Evolutionary conservation across 2,113 vertebrate species (phyloP).

Genomic region (Hydrolagus affinis): DNA sequence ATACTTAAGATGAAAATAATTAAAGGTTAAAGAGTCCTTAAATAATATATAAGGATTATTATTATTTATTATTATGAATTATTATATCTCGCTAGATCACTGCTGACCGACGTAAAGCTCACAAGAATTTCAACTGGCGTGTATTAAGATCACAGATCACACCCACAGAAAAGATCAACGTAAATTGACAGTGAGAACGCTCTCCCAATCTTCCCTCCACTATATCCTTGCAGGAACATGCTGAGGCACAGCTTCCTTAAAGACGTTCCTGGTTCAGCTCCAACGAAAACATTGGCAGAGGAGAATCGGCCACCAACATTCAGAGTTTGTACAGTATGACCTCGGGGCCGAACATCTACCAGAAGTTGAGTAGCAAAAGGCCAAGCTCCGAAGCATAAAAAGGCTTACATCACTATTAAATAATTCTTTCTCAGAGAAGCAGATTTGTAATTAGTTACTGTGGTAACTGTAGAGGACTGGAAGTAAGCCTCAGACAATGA

Average conservation of each 20-base stretch:
- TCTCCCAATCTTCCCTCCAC: not conserved
- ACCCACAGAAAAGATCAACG: too few species aligned
- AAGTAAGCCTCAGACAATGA: constrained; percentile 65
- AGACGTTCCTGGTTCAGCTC: not conserved
- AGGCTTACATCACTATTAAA: constrained; percentile 71
- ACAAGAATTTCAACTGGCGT: too few species aligned
- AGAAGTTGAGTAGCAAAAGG: constrained; percentile 66
- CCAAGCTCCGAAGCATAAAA: constrained; percentile 63
- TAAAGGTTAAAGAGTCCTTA: too few species aligned
- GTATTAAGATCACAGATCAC: too few species aligned
- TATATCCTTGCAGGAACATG: not conserved
- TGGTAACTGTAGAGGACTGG: constrained; percentile 65
- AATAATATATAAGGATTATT: too few species aligned
- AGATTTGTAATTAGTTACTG: constrained; percentile 77
- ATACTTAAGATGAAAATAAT: too few species aligned
- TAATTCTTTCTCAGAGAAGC: constrained; percentile 71
- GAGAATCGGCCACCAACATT: constrained; percentile 64
- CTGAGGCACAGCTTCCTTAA: not conserved
- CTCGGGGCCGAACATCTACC: constrained; percentile 63
- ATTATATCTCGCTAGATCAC: too few species aligned
- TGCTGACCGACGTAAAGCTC: too few species aligned
- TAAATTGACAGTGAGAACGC: not conserved
- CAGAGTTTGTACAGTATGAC: constrained; percentile 74
- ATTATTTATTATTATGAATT: too few species aligned
- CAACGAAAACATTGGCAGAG: not conserved